Conservation (phyloP, 2,888 invertebrate genomes). For the Matsumyia berberina region DNA sequence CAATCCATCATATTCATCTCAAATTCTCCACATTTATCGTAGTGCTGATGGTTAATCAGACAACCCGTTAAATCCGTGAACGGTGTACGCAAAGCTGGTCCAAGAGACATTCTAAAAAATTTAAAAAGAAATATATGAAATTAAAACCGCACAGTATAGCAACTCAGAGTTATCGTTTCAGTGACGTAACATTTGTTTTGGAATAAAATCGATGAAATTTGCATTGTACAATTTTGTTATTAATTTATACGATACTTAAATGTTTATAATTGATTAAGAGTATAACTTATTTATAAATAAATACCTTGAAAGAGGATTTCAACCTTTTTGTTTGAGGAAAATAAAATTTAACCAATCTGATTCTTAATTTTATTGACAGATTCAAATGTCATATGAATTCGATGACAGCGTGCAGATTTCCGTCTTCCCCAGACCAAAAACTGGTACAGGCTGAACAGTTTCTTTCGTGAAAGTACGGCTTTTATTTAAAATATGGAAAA, state of each 20-base stretch:
- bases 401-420: slow-evolving; percentile 19
- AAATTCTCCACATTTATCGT: slow-evolving; percentile 87
- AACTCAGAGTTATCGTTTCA: slow-evolving; percentile 26
- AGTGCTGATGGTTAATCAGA: slow-evolving; percentile 87
- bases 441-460: not conserved
- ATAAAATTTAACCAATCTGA: slow-evolving; percentile 26
- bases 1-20: slow-evolving; percentile 91
- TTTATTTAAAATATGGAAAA: too few species aligned
- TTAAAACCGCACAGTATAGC: not conserved
- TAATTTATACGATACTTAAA: not conserved
- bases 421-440: not conserved
- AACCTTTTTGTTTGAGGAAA: not conserved
- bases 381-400: slow-evolving; percentile 14
- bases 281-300: not conserved
- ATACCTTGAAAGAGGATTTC: slow-evolving; percentile 39
- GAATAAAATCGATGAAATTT: not conserved
- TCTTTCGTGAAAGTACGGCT: too few species aligned
- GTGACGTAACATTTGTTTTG: slow-evolving; percentile 80
- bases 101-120: slow-evolving; percentile 85
- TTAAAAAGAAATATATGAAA: not conserved
- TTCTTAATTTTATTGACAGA: slow-evolving; percentile 23
- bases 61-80: slow-evolving; percentile 89
- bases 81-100: slow-evolving; percentile 89
- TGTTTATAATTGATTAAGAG: not conserved
- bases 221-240: not conserved